Conservation (phyloP, 2,888 invertebrate species). For the Drosophila limbata region DNA sequence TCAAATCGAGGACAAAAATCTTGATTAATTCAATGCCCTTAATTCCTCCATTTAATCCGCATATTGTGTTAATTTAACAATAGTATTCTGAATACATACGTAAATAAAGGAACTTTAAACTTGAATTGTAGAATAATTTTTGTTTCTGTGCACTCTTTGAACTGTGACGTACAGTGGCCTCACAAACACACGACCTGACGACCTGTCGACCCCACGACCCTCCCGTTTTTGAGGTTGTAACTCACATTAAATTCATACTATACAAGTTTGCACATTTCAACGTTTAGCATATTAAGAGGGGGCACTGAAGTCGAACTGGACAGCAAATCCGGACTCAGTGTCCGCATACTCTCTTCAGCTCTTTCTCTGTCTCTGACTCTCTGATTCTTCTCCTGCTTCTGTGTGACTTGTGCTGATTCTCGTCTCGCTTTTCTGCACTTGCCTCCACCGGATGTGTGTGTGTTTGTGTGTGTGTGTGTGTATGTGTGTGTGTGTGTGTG, state of each 20-base stretch:
- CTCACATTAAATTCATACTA: slow-evolving; percentile 59
- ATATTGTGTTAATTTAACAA: too few relatives aligned
- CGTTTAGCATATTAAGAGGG: slow-evolving; percentile 73
- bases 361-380: slow-evolving; percentile 5
- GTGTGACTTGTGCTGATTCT: slow-evolving; percentile 12
- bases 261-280: slow-evolving; percentile 41
- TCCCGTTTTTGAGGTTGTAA: background rate
- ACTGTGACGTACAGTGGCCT: slow-evolving; percentile 13
- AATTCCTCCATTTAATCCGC: too few relatives aligned
- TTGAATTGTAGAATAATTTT: too few relatives aligned
- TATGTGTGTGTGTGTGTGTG: slow-evolving; percentile 20
- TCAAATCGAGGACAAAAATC: too few relatives aligned
- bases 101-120: too few relatives aligned
- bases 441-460: slow-evolving; percentile 38
- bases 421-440: slow-evolving; percentile 58
- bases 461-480: slow-evolving; percentile 16
- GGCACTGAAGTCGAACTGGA: slow-evolving; percentile 51
- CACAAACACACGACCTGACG: background rate
- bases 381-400: background rate
- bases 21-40: too few relatives aligned
- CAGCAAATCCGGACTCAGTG: slow-evolving; percentile 29
- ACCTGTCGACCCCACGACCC: slow-evolving; percentile 3
- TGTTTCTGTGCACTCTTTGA: background rate
- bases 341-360: background rate
- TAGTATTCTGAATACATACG: too few relatives aligned